phyloP scores from a whole-genome alignment of 2,797 vertebrate species.

The Acomys russatus region DNA sequence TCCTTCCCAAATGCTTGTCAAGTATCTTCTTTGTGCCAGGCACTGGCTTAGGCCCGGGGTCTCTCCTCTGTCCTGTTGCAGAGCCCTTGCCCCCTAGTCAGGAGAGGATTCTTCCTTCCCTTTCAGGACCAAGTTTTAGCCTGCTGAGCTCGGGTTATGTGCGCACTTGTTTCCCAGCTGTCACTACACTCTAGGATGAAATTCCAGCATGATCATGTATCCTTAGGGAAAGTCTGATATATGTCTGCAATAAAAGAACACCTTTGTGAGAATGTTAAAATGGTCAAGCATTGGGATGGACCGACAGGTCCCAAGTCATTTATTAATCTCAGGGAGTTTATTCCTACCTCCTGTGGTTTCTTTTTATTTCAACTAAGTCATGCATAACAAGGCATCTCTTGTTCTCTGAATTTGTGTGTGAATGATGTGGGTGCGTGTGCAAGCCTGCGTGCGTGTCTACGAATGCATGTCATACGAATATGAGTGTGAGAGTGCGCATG shows the following conservation, averaged over 20 bases:
- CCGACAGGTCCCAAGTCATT: not conserved
- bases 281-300: not conserved
- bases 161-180: no score
- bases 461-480: no score
- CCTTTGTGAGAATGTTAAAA: not conserved
- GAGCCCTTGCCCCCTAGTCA: not conserved
- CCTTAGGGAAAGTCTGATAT: not conserved
- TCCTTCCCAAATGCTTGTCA: not conserved
- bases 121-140: not conserved
- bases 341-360: fast-evolving
- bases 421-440: not conserved
- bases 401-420: not conserved
- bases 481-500: not conserved
- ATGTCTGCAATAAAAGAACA: not conserved
- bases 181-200: not conserved
- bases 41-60: no score
- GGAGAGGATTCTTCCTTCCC: not conserved
- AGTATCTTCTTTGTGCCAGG: not conserved
- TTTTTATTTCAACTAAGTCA: not conserved
- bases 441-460: not conserved
- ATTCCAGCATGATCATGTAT: not conserved
- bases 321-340: not conserved
- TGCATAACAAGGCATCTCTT: not conserved
- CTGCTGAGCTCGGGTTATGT: not conserved
- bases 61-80: not conserved